Conservation (phyloP, 2,888 invertebrate species). For the Oxycera nigricornis region DNA sequence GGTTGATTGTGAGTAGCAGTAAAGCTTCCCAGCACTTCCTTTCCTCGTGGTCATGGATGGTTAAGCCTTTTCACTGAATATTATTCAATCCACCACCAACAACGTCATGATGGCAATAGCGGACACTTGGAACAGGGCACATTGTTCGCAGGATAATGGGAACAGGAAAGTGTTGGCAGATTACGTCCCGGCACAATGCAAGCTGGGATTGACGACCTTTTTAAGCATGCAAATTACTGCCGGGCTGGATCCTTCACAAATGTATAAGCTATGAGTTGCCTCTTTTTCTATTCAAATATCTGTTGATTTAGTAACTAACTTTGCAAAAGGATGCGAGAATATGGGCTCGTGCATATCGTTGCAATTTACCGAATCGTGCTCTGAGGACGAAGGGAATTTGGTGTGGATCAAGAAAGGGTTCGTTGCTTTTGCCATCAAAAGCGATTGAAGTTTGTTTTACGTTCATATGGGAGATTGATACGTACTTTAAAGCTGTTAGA, state of each 20-base stretch:
- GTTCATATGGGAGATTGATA: conserved; percentile 1
- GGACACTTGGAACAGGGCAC: neutral
- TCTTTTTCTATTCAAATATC: conserved; percentile 9
- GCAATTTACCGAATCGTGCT: neutral
- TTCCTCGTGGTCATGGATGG: conserved; percentile 28
- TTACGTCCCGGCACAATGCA: conserved; percentile 26
- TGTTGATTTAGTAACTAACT: conserved; percentile 33
- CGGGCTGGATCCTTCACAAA: neutral
- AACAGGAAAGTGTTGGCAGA: conserved; percentile 36
- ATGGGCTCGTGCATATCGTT: neutral
- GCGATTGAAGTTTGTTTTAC: neutral
- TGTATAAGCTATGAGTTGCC: conserved; percentile 31
- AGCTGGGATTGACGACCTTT: conserved; percentile 30
- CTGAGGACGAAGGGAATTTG: neutral
- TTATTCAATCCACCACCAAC: conserved; percentile 23
- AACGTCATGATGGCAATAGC: neutral
- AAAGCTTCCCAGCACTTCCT: conserved; percentile 3
- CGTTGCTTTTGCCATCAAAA: neutral
- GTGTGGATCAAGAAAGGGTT: neutral
- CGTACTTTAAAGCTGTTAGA: neutral
- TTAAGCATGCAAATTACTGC: conserved; percentile 37
- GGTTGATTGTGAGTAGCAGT: neutral
- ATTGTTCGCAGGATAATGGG: conserved; percentile 36
- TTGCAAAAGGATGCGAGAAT: neutral
- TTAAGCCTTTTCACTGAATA: conserved; percentile 36